These are phyloP conservation scores for Aptenodytes forsteri DNA, from an alignment of 2,113 vertebrate species.

Conservation along the genomic window DNA sequence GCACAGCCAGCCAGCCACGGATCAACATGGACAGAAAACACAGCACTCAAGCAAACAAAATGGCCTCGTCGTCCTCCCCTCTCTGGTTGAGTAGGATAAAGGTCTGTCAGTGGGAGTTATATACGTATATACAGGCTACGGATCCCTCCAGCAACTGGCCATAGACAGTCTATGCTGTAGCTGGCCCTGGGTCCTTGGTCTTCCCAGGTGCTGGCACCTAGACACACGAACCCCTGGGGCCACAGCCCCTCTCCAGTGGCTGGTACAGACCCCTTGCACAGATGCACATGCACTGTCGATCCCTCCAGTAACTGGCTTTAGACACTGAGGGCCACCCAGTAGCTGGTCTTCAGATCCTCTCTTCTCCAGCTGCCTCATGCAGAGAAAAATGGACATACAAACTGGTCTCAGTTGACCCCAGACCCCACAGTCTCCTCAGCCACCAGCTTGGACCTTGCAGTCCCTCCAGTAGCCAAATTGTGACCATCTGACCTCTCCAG, in stretches of 20 bases:
- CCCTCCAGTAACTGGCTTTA: neutral
- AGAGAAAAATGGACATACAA: neutral
- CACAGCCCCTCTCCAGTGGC: neutral
- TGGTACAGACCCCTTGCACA: neutral
- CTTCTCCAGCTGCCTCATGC: neutral
- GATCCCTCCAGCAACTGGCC: neutral
- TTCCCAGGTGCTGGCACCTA: neutral
- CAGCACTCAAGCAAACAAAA: neutral
- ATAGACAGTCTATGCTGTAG: neutral
- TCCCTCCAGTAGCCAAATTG: neutral
- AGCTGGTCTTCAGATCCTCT: neutral
- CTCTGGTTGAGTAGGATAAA: neutral
- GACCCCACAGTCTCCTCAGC: neutral
- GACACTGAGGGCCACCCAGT: neutral
- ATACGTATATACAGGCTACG: neutral
- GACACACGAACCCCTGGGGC: neutral
- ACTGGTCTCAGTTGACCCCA: neutral
- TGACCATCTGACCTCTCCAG: neutral
- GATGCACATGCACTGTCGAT: accelerated
- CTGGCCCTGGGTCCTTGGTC: neutral
- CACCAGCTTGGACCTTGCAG: neutral
- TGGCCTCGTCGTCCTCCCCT: accelerated
- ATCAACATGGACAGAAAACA: neutral
- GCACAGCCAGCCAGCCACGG: neutral
- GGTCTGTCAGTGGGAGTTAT: neutral